Percentiles rank a stretch among this genome's conserved stretches.
These are phyloP conservation scores for Theodoxus fluviatilis DNA, from an alignment of 2,888 invertebrate species.

Conservation along the genomic window DNA sequence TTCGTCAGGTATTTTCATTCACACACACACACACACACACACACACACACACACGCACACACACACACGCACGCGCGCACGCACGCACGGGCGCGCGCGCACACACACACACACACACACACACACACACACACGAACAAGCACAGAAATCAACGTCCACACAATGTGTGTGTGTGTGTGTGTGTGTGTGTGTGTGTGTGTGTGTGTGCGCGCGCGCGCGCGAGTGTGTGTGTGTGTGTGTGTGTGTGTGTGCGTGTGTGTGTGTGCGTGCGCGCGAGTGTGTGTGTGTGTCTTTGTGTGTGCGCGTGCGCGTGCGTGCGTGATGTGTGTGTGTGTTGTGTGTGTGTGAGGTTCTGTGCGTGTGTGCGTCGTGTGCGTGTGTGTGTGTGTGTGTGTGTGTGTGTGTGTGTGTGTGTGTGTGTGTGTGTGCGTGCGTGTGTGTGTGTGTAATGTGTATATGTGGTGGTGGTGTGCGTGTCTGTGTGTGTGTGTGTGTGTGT, in stretches of 20 bases:
- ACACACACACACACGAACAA: conserved; percentile 6
- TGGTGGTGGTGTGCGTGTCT: neutral
- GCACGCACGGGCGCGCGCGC: neutral
- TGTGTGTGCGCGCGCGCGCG: neutral
- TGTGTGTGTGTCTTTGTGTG: neutral
- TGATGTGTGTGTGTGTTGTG: conserved; percentile 23
- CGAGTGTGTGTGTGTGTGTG: neutral
- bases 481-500: conserved; percentile 16
- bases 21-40: too few relatives aligned
- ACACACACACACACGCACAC: neutral
- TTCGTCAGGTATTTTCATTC: too few relatives aligned
- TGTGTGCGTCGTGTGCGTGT: too few relatives aligned
- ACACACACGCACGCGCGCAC: conserved; percentile 4
- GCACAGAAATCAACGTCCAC: conserved; percentile 5
- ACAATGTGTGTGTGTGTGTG: conserved; percentile 2
- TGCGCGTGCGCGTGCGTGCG: conserved; percentile 13
- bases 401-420: conserved; percentile 23
- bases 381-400: conserved; percentile 18
- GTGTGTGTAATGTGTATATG: too few relatives aligned
- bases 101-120: conserved; percentile 8
- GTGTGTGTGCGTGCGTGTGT: neutral
- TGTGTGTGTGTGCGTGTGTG: too few relatives aligned
- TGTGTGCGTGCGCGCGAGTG: too few relatives aligned
- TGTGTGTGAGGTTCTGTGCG: neutral
- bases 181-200: conserved; percentile 12